Conservation (phyloP, 2,888 invertebrate species). For the Scelioninae gen. 1 region DNA sequence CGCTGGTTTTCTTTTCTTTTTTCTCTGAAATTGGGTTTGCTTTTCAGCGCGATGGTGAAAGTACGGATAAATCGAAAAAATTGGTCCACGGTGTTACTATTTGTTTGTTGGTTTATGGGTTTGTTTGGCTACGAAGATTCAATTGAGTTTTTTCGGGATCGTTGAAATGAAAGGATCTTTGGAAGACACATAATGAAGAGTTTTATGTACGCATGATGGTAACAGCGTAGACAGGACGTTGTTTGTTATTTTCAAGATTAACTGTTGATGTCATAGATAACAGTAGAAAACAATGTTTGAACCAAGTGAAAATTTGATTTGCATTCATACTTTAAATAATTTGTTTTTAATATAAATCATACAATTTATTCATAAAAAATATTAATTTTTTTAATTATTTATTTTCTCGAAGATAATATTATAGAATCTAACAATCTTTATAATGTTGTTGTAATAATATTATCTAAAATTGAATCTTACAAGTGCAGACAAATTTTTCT, state of each 20-base stretch:
- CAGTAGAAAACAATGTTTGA: no score
- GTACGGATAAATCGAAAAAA: constrained; percentile 40
- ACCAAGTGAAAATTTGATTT: no score
- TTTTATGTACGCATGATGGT: neutral
- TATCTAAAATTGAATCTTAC: no score
- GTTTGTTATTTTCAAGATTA: neutral
- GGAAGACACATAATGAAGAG: constrained; percentile 2
- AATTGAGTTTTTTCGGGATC: constrained; percentile 6
- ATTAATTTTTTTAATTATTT: no score
- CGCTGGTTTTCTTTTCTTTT: constrained; percentile 11
- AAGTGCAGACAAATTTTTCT: no score
- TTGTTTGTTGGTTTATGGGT: constrained; percentile 24
- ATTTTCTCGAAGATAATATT: constrained; percentile 4
- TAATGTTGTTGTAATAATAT: no score
- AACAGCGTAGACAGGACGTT: constrained; percentile 1
- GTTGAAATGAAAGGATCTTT: constrained; percentile 19
- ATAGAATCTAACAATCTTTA: no score
- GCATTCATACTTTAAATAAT: no score
- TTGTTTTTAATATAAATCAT: no score
- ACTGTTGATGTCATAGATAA: neutral
- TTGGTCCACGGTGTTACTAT: constrained; percentile 17
- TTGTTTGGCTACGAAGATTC: constrained; percentile 27
- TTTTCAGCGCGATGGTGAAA: constrained; percentile 27
- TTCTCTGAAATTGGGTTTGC: constrained; percentile 27
- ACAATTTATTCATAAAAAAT: no score